phyloP scores from a whole-genome alignment of 2,797 vertebrate genomes.

The Rhinella marina region DNA sequence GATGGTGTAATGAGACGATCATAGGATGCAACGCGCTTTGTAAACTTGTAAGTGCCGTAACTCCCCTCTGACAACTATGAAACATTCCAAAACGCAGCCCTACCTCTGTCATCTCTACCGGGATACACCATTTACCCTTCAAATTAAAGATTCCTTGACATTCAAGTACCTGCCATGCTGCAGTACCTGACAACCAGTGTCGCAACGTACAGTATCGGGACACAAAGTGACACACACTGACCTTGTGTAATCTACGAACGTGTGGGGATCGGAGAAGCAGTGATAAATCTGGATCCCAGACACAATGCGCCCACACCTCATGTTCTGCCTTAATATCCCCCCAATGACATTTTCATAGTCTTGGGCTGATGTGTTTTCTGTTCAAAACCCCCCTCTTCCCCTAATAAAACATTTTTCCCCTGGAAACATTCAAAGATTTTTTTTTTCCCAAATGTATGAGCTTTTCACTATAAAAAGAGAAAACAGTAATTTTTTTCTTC shows the following conservation, averaged over 20 bases:
- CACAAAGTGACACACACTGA: constrained; percentile 12
- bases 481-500: neutral
- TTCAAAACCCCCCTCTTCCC: neutral
- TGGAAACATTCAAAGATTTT: constrained; percentile 13
- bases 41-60: constrained; percentile 24
- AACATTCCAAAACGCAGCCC: neutral
- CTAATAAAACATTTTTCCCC: neutral
- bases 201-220: neutral
- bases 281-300: neutral
- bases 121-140: neutral
- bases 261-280: neutral
- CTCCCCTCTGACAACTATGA: neutral
- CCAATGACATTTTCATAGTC: no score
- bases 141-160: neutral
- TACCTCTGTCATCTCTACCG: neutral
- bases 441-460: constrained; percentile 10
- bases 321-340: neutral
- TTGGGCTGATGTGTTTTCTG: neutral
- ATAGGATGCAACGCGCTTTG: neutral
- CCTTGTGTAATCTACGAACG: neutral
- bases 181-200: constrained; percentile 8
- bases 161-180: neutral
- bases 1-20: neutral
- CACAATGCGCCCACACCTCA: neutral
- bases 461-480: constrained; percentile 21